phyloP scores from a whole-genome alignment of 2,888 invertebrate genomes.

The Phragmatobia fuliginosa region DNA sequence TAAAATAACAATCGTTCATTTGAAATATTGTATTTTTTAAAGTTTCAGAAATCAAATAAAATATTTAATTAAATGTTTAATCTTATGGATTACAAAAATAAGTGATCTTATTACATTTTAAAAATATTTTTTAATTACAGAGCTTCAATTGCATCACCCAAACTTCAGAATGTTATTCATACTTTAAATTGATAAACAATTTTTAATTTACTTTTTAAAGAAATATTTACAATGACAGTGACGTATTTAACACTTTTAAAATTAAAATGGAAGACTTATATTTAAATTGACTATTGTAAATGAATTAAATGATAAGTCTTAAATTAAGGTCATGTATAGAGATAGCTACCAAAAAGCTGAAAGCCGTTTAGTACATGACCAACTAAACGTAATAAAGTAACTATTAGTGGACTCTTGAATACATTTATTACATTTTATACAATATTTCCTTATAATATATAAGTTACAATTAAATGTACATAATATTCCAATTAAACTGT shows the following conservation, averaged over 20 bases:
- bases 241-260: constrained; percentile 25
- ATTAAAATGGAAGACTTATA: constrained; percentile 68
- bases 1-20: constrained; percentile 50
- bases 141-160: constrained; percentile 61
- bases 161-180: constrained; percentile 50
- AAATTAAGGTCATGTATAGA: constrained; percentile 66
- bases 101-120: constrained; percentile 61
- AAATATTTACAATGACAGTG: constrained; percentile 72
- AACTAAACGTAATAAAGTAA: constrained; percentile 58
- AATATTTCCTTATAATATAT: constrained; percentile 43
- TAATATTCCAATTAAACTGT: constrained; percentile 31
- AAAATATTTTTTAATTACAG: constrained; percentile 62
- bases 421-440: constrained; percentile 42
- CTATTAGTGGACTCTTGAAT: constrained; percentile 57
- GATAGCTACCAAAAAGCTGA: constrained; percentile 61
- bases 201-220: constrained; percentile 52
- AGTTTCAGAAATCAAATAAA: constrained; percentile 73
- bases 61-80: constrained; percentile 60
- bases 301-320: constrained; percentile 57
- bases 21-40: constrained; percentile 78
- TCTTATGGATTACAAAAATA: constrained; percentile 82
- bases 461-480: constrained; percentile 38
- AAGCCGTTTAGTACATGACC: constrained; percentile 64
- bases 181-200: constrained; percentile 39
- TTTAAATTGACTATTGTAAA: constrained; percentile 71